These are phyloP conservation scores for Enteromius trimaculatus DNA, from an alignment of 2,797 vertebrate species.

Conservation along the genomic window DNA sequence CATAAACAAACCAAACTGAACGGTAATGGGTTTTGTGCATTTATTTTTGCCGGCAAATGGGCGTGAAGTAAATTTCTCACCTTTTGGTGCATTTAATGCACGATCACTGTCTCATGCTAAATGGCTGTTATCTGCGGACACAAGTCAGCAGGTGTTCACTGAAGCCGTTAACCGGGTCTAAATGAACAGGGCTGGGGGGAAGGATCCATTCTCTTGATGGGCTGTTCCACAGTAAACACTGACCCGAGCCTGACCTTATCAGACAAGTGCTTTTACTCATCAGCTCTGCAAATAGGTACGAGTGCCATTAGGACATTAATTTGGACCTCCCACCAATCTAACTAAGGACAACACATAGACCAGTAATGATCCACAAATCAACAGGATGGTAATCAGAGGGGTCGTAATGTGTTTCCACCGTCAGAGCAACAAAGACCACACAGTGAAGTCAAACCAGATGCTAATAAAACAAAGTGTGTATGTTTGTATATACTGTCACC, in stretches of 20 bases:
- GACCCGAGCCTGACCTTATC: constrained; percentile 44
- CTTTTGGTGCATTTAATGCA: constrained; percentile 40
- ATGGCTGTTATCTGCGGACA: constrained; percentile 38
- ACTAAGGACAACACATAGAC: constrained; percentile 33
- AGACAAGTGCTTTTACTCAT: constrained; percentile 39
- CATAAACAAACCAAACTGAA: constrained; percentile 27
- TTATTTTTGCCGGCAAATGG: constrained; percentile 28
- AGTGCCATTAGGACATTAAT: constrained; percentile 45
- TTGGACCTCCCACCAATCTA: constrained; percentile 37
- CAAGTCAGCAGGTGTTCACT: constrained; percentile 46
- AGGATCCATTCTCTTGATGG: constrained; percentile 46
- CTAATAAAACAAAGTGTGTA: constrained; percentile 29
- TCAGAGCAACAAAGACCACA: constrained; percentile 37
- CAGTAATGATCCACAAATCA: constrained; percentile 34
- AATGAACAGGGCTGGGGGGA: constrained; percentile 41
- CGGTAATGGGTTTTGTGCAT: constrained; percentile 26
- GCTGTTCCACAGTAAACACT: constrained; percentile 42
- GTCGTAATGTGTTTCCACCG: background rate
- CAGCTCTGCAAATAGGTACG: constrained; percentile 36
- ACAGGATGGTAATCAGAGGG: constrained; percentile 35
- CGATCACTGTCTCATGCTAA: constrained; percentile 40
- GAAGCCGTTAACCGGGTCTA: constrained; percentile 41
- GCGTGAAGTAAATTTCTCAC: constrained; percentile 17
- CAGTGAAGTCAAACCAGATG: constrained; percentile 36
- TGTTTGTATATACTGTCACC: background rate